These are phyloP conservation scores for Arctocebus calabarensis DNA, from an alignment of 2,797 vertebrate species.

Conservation along the genomic window DNA sequence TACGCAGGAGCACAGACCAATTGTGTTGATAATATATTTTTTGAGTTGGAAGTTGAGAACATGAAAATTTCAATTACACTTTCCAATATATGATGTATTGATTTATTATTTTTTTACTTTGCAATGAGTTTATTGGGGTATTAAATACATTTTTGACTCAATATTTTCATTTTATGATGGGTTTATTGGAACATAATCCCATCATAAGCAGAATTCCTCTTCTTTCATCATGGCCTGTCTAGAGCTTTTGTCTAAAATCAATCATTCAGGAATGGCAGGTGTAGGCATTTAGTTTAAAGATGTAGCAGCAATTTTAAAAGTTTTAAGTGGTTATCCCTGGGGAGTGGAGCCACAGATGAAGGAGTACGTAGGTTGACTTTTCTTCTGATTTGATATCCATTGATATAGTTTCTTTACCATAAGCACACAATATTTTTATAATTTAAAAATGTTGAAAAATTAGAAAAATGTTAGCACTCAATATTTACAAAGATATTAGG, in stretches of 20 bases:
- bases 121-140: background rate
- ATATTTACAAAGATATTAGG: background rate
- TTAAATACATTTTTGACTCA: background rate
- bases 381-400: background rate
- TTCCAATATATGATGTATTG: background rate
- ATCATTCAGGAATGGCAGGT: background rate
- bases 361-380: background rate
- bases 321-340: background rate
- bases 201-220: background rate
- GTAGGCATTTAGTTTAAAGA: background rate
- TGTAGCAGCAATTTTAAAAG: background rate
- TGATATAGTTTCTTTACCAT: background rate
- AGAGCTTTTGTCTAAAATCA: background rate
- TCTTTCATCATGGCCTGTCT: background rate
- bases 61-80: background rate
- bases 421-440: background rate
- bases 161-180: background rate
- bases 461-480: background rate
- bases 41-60: background rate
- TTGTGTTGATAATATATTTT: background rate
- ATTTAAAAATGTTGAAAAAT: conserved; percentile 3
- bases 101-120: background rate
- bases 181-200: background rate
- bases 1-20: background rate
- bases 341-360: background rate